Base-by-base conservation (phyloP, 2,797 vertebrate species). In the Sus cebifrons region DNA sequence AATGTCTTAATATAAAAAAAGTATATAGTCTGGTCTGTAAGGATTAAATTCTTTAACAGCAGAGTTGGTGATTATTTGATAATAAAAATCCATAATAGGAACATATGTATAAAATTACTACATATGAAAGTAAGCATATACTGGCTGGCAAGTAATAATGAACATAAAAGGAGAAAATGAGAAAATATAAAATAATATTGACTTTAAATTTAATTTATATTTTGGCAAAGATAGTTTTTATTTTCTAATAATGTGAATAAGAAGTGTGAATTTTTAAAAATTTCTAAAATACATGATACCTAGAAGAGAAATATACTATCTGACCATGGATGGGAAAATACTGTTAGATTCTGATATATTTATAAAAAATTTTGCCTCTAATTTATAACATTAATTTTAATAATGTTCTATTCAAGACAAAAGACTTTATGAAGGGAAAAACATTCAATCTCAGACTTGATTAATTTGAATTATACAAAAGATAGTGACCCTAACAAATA, bases 1-100 rank as follows among this genome's bases (percentile, higher is more conserved):
- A 97, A 85, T 93, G 40, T 29, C 65, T 96, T 92, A 96, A 96
- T 89, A 92, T 92, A 62, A 92, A 97, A 97, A 95, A 98, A 96
- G 12, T 74, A 9, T 95, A 44, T 13, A 73, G 68, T 96, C 70
- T 97, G 5, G 23, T 96, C 73, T 95, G 56, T 54, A 92, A 96
- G 10, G 56, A 92, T 97, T 97, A 97, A 92, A 73, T 97, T 64
- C 20, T 23, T 64, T 93, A 86, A 96, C 92, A 95, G 85, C 75
- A 82, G 16, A 90, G 32, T 49, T 86, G 70, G 17, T 96, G 94
- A 78, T 97, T 94, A 85, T 44, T 87, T 29, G 9, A 32, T 75
- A 95, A 95, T 95, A 96, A 95, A 96, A 74, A 79, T 89, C 10
- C 73, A 29, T 92, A 92, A 23, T 83, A 97, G 77, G 95, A 98